A percentile compares a stretch with the other conserved stretches of the same genome.
phyloP scores from a whole-genome alignment of 2,888 invertebrate species.

The Cinara cedri region DNA sequence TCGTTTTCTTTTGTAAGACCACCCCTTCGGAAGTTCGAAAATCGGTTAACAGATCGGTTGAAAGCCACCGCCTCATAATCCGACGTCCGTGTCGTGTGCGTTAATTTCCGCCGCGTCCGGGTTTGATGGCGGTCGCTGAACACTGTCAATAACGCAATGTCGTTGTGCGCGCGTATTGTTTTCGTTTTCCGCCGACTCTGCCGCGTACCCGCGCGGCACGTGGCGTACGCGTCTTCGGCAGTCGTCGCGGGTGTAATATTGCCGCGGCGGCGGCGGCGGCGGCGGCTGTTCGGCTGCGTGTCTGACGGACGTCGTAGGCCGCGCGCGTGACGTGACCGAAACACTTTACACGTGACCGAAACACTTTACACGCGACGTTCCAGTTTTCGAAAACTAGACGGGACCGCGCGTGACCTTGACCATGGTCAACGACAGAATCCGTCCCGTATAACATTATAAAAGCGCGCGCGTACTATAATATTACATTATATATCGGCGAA shows the following conservation, averaged over 20 bases:
- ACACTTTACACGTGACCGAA: slow-evolving; percentile 56
- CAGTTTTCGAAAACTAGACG: slow-evolving; percentile 41
- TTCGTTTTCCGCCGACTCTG: neutral
- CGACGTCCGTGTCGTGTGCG: no score
- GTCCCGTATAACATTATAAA: neutral
- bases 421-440: slow-evolving; percentile 54
- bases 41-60: no score
- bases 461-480: no score
- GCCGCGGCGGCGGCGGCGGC: neutral
- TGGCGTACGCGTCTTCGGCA: neutral
- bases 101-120: no score
- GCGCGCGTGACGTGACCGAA: slow-evolving; percentile 53
- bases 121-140: no score
- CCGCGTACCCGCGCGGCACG: neutral
- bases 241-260: neutral
- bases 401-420: slow-evolving; percentile 54
- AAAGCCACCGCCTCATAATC: no score
- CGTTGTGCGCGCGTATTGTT: neutral
- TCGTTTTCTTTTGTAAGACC: no score
- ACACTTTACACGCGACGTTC: slow-evolving; percentile 56
- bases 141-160: neutral
- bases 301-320: slow-evolving; percentile 55
- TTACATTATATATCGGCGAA: neutral
- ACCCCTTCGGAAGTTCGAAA: no score
- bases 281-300: slow-evolving; percentile 50